Percentiles rank a stretch among this genome's conserved stretches.
Evolutionary conservation across 2,797 vertebrate genomes (phyloP).

Genomic region (Adelosebastes latens): DNA sequence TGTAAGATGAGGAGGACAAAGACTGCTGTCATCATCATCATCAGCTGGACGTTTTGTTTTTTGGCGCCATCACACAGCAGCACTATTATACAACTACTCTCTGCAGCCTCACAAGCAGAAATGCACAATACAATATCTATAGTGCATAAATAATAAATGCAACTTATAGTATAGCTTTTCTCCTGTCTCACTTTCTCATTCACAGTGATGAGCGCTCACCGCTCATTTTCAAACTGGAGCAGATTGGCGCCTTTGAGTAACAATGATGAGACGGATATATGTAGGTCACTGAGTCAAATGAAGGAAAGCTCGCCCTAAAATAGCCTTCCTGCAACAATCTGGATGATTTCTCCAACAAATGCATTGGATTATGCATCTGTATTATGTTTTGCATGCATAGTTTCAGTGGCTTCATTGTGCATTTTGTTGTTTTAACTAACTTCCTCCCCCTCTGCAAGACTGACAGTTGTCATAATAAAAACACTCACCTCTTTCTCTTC

Average conservation of each 20-base stretch:
- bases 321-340: accelerated
- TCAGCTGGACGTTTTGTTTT: conserved; percentile 61
- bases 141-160: not conserved
- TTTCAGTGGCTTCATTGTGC: conserved; percentile 10
- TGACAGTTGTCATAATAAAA: conserved; percentile 47
- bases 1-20: not conserved
- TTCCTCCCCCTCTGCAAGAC: conserved; percentile 39
- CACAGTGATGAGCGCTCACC: not conserved
- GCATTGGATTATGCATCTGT: accelerated
- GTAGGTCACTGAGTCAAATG: conserved; percentile 83
- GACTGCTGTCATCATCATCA: conserved; percentile 42
- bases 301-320: conserved; percentile 19
- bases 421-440: conserved; percentile 59
- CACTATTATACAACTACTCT: not conserved
- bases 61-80: conserved; percentile 75
- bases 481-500: conserved; percentile 86
- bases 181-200: conserved; percentile 20
- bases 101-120: not conserved
- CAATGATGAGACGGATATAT: conserved; percentile 83
- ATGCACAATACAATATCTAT: not conserved
- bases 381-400: not conserved
- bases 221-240: conserved; percentile 79
- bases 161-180: accelerated
- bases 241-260: conserved; percentile 87
- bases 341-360: not conserved